Base-by-base conservation (phyloP, 2,888 invertebrate species). In the Orthosia gothica region DNA sequence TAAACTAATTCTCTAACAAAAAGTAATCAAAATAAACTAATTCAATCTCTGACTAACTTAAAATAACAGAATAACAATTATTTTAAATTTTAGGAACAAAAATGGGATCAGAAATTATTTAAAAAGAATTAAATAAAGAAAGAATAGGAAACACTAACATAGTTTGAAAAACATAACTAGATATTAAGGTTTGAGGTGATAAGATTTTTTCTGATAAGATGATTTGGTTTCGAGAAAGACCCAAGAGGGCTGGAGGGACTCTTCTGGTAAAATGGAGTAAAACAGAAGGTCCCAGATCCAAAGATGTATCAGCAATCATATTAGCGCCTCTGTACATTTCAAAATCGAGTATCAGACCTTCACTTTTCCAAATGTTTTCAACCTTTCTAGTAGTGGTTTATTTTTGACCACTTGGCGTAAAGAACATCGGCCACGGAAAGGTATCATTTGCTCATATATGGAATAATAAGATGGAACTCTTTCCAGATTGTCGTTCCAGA, bases 311-410 rank as follows among this genome's bases (percentile, higher is more conserved):
- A 32, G 0, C 32, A 64, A 52, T 26, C 3, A 3, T 26, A 11
- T 32, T 64, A 52, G 40, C 40, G 11, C 83, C 82, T 75, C 58
- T 59, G n/a, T 81, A 83, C 20, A 81, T 75, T 12, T 79, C 73
- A 15, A 86, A 87, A 76, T 87, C 82, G 7, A 87, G 52, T 79
- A 86, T 83, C 32, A 87, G 65, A 13, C 84, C 87, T 32, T 79
- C 81, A 67, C 76, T 76, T n/a, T 85, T 82, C 3, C 26, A 26
- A 26, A 26, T 3, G 2, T 26, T 26, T 26, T 26, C 26, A 26
- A 26, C 2, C 26, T 3, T 26, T 26, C 26, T 26, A 3, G 26
- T 26, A n/a, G n/a, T 3, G 26, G 26, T 26, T 26, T 26, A 26
- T 26, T 26, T 26, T 26, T 26, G 26, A 26, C 26, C 26, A 26